These are phyloP conservation scores for Silvanus unidentatus DNA, from an alignment of 2,888 invertebrate species.

Conservation along the genomic window DNA sequence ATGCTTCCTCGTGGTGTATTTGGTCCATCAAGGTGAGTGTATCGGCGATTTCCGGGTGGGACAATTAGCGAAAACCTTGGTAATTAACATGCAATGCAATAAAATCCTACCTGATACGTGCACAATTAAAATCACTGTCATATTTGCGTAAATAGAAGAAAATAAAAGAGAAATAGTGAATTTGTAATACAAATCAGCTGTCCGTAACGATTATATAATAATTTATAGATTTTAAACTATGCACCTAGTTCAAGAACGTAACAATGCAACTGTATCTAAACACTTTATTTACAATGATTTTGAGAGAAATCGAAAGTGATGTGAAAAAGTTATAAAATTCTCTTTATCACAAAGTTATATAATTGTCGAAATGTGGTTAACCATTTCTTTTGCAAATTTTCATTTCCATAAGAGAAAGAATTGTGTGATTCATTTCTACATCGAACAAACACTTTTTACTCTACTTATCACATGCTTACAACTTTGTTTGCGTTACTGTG, in stretches of 20 bases:
- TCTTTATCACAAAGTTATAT: too few relatives aligned
- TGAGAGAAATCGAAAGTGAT: background rate
- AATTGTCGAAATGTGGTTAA: too few relatives aligned
- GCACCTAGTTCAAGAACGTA: conserved; percentile 2
- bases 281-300: too few relatives aligned
- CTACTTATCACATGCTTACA: too few relatives aligned
- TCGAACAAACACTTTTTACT: too few relatives aligned
- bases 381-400: too few relatives aligned
- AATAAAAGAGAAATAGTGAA: too few relatives aligned
- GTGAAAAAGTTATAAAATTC: background rate
- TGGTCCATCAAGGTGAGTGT: conserved; percentile 31
- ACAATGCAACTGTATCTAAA: background rate
- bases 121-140: background rate
- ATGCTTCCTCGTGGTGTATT: conserved; percentile 23
- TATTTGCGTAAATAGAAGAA: too few relatives aligned
- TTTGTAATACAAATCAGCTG: too few relatives aligned
- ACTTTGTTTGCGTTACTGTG: too few relatives aligned
- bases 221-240: background rate
- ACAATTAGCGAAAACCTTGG: conserved; percentile 29
- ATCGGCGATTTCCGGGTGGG: conserved; percentile 30
- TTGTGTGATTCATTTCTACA: background rate
- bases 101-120: conserved; percentile 1
- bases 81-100: conserved; percentile 27
- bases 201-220: background rate
- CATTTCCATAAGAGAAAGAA: background rate